Evolutionary conservation across 1,140 invertebrate genomes (phyloP), one percentile per base, ranked within the genome.

Genomic region (Bombus polaris): DNA sequence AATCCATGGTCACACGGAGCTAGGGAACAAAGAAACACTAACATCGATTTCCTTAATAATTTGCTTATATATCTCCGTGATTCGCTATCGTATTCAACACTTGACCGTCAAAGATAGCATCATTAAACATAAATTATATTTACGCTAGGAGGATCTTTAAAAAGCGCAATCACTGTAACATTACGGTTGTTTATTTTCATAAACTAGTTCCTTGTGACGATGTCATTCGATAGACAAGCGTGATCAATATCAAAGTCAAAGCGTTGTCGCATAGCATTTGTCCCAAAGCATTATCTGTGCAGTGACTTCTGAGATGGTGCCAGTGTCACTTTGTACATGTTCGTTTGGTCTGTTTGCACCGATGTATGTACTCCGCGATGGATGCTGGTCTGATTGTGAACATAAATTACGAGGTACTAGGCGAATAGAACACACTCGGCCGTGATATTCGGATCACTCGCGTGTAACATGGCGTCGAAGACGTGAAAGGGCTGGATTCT

Each of bases 381-480:
- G 68, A 73, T 90, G 66, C 42, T 73, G 35, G 86, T 86, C 80
- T 77, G 73, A 68, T 68, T 77, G 73, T 42, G 72, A 77, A 66
- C 86, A 88, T 88, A 89, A 90, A 90, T 90, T 90, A 90, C 62
- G 81, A 66, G 73, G 32, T 71, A 90, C 78, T 57, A 37, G 62
- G 47, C 73, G 70, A 86, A 80, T 78, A 37, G 88, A 81, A 79
- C 79, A 89, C 85, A 62, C 79, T 79, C 79, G 78, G 59, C 53
- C 68, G 53, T 78, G 57, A 42, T 80, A 72, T 81, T 89, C 70
- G 81, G 75, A 73, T 86, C 88, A 87, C 59, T 83, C 84, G n/a
- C 37, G n/a, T 68, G 71, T 57, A 86, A 65, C 77, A 83, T 65
- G 66, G 44, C 75, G 44, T 44, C 53, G 78, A 80, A 72, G 35